Evolutionary conservation across 2,888 invertebrate species (phyloP), one percentile per base, ranked within the genome.

Genomic region (Isoperla grammatica): DNA sequence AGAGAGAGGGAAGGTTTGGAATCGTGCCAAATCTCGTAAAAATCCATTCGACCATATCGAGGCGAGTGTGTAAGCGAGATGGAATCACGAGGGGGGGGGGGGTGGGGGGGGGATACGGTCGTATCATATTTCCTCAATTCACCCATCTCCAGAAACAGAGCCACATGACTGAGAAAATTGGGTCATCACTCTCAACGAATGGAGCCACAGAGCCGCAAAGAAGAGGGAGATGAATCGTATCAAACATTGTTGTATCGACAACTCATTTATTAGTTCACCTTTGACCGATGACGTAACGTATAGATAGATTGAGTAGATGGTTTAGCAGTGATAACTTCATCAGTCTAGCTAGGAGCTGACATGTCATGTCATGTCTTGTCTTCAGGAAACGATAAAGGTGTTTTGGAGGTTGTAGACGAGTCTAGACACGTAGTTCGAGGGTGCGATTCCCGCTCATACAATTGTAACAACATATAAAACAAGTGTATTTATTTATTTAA

Each of bases 1-100:
- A 45, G 56, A 56, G 39, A 37, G 39, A 15, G 56, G 56, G 45
- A 37, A 37, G 48, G 53, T 53, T 54, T 59, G 59, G 59, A 59
- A 54, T 29, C 45, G 43, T 59, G 50, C 59, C 54, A 59, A 59
- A 59, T 59, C 43, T 59, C 59, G 54, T 59, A 59, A 59, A 59
- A 59, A 59, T 59, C 59, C 59, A 59, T 59, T 59, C 59, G 59
- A 59, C 59, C 59, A 37, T 45, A 59, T 59, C 59, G 59, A 50
- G 53, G 49, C 13, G 23, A 53, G 35, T 39, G 45, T 50, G 13
- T 42, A 58, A 50, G 58, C 53, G 43, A 29, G 53, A 39, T 58
- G 58, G 49, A 53, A 58, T 58, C 58, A 54, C 23, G 17, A 17
- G 35, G 12, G 49, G 35, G 23, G 49, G 23, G 49, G 49, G 22